Evolutionary conservation across 2,888 invertebrate genomes (phyloP).

Genomic region (Napeogenes sylphis): DNA sequence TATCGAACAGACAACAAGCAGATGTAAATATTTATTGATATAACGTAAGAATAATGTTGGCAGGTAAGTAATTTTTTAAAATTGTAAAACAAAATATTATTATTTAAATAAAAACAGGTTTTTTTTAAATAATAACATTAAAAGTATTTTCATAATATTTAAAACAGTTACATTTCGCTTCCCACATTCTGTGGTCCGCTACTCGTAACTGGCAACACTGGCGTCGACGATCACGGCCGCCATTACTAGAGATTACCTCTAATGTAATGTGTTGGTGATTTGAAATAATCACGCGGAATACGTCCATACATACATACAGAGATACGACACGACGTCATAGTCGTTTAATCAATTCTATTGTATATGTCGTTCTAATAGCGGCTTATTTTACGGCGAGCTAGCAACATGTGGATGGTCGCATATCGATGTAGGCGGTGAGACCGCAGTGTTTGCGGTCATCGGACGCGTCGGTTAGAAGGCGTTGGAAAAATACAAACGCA

Average conservation of each 20-base stretch:
- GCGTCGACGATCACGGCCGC: constrained; percentile 49
- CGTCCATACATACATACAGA: constrained; percentile 27
- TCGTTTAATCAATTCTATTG: constrained; percentile 62
- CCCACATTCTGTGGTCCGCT: constrained; percentile 32
- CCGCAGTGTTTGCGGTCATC: constrained; percentile 32
- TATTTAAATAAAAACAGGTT: neutral
- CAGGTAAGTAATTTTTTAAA: no score
- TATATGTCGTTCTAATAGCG: constrained; percentile 31
- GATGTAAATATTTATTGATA: no score
- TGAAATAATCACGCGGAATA: constrained; percentile 75
- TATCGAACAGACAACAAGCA: no score
- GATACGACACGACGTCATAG: constrained; percentile 42
- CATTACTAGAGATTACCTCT: constrained; percentile 71
- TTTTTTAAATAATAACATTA: no score
- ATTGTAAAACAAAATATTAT: neutral
- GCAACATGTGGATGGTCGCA: constrained; percentile 6
- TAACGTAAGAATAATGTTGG: no score
- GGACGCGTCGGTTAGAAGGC: constrained; percentile 25
- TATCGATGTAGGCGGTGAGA: constrained; percentile 25
- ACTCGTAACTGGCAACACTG: constrained; percentile 52
- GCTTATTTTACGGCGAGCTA: constrained; percentile 8
- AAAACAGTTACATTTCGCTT: constrained; percentile 21
- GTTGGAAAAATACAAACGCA: constrained; percentile 29
- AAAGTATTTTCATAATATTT: no score
- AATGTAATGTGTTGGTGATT: constrained; percentile 73